These are phyloP conservation scores for Isaurus tuberculatus DNA, from an alignment of 92 coral and sea anemone genomes.

Conservation along the genomic window DNA sequence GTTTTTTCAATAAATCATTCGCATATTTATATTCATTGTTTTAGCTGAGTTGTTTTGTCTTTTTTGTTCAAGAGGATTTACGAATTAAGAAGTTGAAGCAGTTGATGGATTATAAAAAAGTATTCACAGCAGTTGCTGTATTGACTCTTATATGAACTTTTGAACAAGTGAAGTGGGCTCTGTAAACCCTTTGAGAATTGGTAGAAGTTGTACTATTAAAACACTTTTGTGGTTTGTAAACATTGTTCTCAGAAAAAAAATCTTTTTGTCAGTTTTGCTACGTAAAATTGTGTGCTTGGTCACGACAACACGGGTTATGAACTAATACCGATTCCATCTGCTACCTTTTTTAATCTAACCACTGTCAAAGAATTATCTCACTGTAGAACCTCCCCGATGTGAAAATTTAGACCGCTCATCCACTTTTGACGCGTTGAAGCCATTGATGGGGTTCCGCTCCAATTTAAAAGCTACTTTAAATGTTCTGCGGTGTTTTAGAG, in stretches of 20 bases:
- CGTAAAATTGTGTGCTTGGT: background rate
- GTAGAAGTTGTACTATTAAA: background rate
- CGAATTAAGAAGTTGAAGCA: background rate
- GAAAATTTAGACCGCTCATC: conserved; percentile 27
- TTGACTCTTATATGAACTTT: too few relatives aligned
- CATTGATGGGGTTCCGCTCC: conserved; percentile 5
- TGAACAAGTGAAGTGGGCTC: background rate
- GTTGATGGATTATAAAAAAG: background rate
- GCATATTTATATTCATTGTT: background rate
- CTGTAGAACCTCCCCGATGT: conserved; percentile 34
- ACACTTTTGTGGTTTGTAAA: background rate
- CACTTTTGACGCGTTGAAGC: conserved; percentile 20
- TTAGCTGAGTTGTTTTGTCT: background rate
- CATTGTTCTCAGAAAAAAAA: background rate
- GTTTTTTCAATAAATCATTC: conserved; percentile 12
- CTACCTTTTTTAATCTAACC: conserved; percentile 21
- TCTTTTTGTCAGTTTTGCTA: background rate
- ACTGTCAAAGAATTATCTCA: conserved; percentile 9
- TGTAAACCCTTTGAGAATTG: background rate
- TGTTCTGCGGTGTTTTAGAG: conserved; percentile 27
- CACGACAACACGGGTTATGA: background rate
- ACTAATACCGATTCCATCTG: conserved; percentile 28
- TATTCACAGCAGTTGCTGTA: background rate
- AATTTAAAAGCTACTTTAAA: conserved; percentile 22
- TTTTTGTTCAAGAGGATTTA: background rate